Conservation (phyloP, 2,888 invertebrate genomes). For the Callinectes sapidus region DNA sequence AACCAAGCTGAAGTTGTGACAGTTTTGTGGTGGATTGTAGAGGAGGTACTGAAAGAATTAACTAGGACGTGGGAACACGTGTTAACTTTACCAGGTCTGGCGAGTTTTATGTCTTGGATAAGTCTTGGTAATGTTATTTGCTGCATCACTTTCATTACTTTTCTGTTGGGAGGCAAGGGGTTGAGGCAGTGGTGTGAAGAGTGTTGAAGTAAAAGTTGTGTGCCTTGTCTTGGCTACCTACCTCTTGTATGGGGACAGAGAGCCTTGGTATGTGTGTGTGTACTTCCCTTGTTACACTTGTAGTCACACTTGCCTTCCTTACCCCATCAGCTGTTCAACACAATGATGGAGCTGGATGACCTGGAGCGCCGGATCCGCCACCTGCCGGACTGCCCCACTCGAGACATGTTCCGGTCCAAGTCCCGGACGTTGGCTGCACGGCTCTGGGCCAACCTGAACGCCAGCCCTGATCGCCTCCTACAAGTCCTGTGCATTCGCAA, state of each 20-base stretch:
- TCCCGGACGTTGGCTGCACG: constrained; percentile 50
- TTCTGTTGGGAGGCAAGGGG: too few species aligned
- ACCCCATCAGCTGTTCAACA: constrained; percentile 26
- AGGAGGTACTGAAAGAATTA: too few species aligned
- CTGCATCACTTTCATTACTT: too few species aligned
- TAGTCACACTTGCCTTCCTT: not conserved
- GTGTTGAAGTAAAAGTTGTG: too few species aligned
- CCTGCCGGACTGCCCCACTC: constrained; percentile 65
- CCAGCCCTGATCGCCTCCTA: constrained; percentile 56
- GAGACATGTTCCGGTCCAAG: constrained; percentile 61
- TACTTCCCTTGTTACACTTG: not conserved
- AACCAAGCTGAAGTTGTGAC: too few species aligned
- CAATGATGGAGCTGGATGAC: constrained; percentile 70
- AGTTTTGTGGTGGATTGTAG: too few species aligned
- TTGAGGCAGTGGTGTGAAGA: too few species aligned
- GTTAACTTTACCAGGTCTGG: too few species aligned
- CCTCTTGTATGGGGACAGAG: not conserved
- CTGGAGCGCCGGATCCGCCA: constrained; percentile 69
- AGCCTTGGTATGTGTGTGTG: not conserved
- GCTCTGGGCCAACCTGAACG: constrained; percentile 55
- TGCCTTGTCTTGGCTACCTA: too few species aligned
- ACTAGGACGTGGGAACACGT: too few species aligned
- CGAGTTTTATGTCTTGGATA: too few species aligned
- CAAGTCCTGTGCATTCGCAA: constrained; percentile 66
- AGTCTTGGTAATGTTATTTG: too few species aligned